Conservation (phyloP, 1,140 invertebrate genomes). For the Myzus persicae region DNA sequence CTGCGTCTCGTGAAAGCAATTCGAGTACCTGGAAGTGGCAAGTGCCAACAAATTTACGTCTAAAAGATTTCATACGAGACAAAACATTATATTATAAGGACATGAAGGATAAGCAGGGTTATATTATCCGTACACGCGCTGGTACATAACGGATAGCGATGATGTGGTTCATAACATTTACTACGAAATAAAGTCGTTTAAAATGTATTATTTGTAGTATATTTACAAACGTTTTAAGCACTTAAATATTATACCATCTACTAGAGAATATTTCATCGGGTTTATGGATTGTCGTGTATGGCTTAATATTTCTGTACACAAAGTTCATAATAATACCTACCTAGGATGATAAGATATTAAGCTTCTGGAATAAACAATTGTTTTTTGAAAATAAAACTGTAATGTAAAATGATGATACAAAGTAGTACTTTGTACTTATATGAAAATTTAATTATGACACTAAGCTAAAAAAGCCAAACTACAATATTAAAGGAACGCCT, state of each 20-base stretch:
- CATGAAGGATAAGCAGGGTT: background rate
- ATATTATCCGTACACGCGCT: background rate
- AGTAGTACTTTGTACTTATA: background rate
- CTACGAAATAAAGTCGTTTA: background rate
- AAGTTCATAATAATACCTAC: background rate
- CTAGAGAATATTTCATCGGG: background rate
- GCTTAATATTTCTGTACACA: background rate
- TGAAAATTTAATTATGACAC: no score
- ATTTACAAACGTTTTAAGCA: background rate
- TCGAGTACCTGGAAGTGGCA: background rate
- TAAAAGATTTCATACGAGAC: background rate
- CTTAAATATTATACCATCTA: background rate
- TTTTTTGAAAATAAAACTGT: background rate
- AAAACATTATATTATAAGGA: background rate
- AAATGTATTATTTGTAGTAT: background rate
- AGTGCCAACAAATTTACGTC: background rate
- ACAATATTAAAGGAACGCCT: background rate
- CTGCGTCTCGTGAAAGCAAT: background rate
- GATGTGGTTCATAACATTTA: background rate
- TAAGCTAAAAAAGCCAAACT: background rate
- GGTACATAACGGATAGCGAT: background rate
- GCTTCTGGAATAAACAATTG: background rate
- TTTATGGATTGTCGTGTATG: background rate
- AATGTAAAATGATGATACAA: background rate
- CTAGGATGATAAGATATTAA: background rate